Percentiles rank a stretch among this genome's conserved stretches.
phyloP scores from a whole-genome alignment of 2,888 invertebrate species.

The Synanthedon tipuliformis region DNA sequence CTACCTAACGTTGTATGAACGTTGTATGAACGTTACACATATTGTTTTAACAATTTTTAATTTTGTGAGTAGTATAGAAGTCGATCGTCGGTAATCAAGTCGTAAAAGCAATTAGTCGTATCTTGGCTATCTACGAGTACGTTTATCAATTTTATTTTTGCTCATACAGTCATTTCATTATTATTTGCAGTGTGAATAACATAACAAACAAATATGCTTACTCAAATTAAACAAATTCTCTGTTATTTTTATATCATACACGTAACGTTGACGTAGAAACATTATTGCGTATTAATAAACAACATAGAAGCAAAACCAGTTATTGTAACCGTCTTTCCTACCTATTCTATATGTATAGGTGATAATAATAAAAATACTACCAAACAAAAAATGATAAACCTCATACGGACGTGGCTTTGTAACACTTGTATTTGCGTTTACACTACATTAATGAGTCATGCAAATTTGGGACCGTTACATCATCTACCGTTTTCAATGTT shows the following conservation, averaged over 20 bases:
- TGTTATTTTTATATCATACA: not conserved
- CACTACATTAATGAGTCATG: not conserved
- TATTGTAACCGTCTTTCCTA: not conserved
- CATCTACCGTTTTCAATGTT: not conserved
- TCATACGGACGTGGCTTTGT: not conserved
- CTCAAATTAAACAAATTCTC: no score
- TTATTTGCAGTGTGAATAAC: no score
- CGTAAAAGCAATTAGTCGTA: no score
- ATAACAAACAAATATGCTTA: no score
- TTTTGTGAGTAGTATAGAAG: no score
- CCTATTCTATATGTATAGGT: not conserved
- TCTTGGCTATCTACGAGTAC: no score
- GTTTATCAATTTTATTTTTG: no score
- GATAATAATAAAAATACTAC: not conserved
- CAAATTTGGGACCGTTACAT: not conserved
- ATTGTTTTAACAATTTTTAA: no score
- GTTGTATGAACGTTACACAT: no score
- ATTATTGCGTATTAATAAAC: not conserved
- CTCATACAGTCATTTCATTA: no score
- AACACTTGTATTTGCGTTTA: not conserved
- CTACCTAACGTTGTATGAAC: no score
- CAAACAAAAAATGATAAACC: not conserved
- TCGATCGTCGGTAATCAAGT: no score
- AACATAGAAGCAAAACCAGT: not conserved
- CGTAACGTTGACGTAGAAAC: not conserved